These are phyloP conservation scores for Apantesis nais DNA, from an alignment of 2,888 invertebrate species.

Conservation along the genomic window DNA sequence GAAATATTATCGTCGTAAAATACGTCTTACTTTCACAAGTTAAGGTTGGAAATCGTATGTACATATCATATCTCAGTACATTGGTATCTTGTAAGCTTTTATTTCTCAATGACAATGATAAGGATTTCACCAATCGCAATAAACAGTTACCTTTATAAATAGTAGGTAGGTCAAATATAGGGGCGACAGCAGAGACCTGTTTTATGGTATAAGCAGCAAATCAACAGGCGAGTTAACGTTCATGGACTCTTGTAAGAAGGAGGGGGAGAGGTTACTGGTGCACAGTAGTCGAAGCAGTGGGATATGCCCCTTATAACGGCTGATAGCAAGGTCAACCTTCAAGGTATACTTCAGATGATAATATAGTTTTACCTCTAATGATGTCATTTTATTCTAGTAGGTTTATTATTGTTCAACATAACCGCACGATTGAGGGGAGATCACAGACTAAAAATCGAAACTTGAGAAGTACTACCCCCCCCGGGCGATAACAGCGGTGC, in stretches of 20 bases:
- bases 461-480: too few relatives aligned
- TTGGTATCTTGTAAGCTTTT: slow-evolving; percentile 11
- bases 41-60: slow-evolving; percentile 13
- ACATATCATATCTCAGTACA: not conserved
- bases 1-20: slow-evolving; percentile 28
- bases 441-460: too few relatives aligned
- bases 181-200: not conserved
- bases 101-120: slow-evolving; percentile 39
- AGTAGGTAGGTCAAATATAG: not conserved
- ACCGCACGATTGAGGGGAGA: too few relatives aligned
- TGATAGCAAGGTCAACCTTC: too few relatives aligned
- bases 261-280: too few relatives aligned
- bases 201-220: not conserved
- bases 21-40: not conserved
- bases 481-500: too few relatives aligned
- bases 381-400: too few relatives aligned
- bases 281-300: too few relatives aligned
- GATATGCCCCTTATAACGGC: too few relatives aligned
- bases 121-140: slow-evolving; percentile 21
- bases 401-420: too few relatives aligned
- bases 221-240: not conserved
- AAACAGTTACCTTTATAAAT: slow-evolving; percentile 3
- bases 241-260: not conserved
- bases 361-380: too few relatives aligned
- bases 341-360: too few relatives aligned